A percentile compares a stretch with the other conserved stretches of the same genome.
Conservation (phyloP, 2,888 invertebrate species). For the Cheilosia vulpina region DNA sequence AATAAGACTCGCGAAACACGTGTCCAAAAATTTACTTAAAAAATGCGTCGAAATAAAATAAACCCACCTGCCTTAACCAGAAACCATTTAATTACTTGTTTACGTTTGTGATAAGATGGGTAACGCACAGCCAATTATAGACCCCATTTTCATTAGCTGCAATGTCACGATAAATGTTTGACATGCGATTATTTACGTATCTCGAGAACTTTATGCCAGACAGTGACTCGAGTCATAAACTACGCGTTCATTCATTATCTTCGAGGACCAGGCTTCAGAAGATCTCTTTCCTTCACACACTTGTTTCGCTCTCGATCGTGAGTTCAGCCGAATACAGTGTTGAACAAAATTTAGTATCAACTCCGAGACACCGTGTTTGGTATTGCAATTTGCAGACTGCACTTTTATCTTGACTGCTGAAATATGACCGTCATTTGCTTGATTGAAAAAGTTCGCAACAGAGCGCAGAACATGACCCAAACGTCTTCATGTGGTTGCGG, state of each 20-base stretch:
- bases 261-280: neutral
- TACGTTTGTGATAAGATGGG: conserved; percentile 7
- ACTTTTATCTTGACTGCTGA: conserved; percentile 12
- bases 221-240: conserved; percentile 36
- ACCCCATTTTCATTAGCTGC: conserved; percentile 33
- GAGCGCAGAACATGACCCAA: neutral
- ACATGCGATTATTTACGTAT: conserved; percentile 52
- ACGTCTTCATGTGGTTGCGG: conserved; percentile 44
- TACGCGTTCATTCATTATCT: conserved; percentile 6
- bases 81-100: neutral
- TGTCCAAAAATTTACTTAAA: no score
- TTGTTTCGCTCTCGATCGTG: conserved; percentile 34
- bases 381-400: conserved; percentile 27
- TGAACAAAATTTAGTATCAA: conserved; percentile 40
- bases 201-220: conserved; percentile 26
- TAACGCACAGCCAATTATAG: conserved; percentile 23
- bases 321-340: conserved; percentile 34
- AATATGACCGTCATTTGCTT: conserved; percentile 24
- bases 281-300: conserved; percentile 17
- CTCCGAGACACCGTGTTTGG: conserved; percentile 17
- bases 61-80: neutral
- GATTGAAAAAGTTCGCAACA: conserved; percentile 24
- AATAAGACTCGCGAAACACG: no score
- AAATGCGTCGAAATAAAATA: neutral
- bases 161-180: conserved; percentile 52